A percentile compares a stretch with the other conserved stretches of the same genome.
These are phyloP conservation scores for Hydropsyche tenuis DNA, from an alignment of 1,140 invertebrate genomes.

Conservation along the genomic window DNA sequence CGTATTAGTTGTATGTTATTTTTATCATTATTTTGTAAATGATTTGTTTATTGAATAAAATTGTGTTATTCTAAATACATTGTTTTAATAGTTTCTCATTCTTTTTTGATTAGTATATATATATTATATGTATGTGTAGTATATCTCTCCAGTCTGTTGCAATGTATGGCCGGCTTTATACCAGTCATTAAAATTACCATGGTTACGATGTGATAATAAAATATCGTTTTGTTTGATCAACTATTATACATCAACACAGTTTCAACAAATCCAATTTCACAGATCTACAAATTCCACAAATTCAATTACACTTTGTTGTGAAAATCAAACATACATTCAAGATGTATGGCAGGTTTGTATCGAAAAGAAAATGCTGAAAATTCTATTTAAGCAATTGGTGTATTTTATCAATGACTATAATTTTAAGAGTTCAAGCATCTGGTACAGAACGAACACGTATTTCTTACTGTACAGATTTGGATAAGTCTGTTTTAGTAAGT, in stretches of 20 bases:
- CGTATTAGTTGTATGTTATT: background rate
- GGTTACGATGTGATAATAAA: background rate
- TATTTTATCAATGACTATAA: background rate
- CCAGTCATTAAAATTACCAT: background rate
- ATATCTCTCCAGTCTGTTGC: too few species aligned
- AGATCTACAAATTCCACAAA: too few species aligned
- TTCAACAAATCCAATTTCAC: too few species aligned
- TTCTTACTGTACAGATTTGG: slow-evolving; percentile 89
- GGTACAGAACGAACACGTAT: slow-evolving; percentile 66
- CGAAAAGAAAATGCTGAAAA: background rate
- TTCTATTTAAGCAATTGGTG: background rate
- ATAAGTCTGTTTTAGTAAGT: slow-evolving; percentile 92
- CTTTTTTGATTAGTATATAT: too few species aligned
- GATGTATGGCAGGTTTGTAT: slow-evolving; percentile 58
- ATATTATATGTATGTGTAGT: too few species aligned
- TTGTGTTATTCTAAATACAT: too few species aligned
- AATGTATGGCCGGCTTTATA: too few species aligned
- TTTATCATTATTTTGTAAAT: background rate
- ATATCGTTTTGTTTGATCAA: slow-evolving; percentile 2
- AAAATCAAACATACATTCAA: too few species aligned
- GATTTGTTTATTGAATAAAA: background rate
- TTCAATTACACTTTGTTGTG: too few species aligned
- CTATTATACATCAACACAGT: background rate
- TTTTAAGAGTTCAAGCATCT: slow-evolving; percentile 46
- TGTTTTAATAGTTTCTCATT: too few species aligned